Percentiles rank a stretch among this genome's conserved stretches.
Conservation (phyloP, 2,797 vertebrate species). For the Amniataba percoides region DNA sequence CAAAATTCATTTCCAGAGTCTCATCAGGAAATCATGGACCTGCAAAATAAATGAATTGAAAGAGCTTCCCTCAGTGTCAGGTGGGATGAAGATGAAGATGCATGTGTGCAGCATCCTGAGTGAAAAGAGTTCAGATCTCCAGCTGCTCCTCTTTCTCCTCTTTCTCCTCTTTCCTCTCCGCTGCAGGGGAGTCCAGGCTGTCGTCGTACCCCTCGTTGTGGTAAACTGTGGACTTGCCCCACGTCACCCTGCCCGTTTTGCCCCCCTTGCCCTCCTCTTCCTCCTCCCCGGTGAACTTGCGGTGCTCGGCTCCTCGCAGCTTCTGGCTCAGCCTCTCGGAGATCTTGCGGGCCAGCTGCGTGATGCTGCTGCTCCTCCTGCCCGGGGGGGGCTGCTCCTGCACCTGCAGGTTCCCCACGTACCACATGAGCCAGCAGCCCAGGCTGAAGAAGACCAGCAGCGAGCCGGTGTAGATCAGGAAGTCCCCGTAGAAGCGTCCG, state of each 20-base stretch:
- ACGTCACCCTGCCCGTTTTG: slow-evolving; percentile 74
- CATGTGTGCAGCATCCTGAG: too few relatives aligned
- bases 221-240: slow-evolving; percentile 73
- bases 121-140: not conserved
- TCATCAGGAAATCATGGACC: not conserved
- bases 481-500: slow-evolving; percentile 85
- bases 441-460: slow-evolving; percentile 84
- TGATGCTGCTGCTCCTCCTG: slow-evolving; percentile 54
- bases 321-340: slow-evolving; percentile 73
- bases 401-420: slow-evolving; percentile 83
- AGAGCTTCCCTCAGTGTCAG: not conserved
- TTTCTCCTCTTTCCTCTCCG: not conserved
- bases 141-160: not conserved
- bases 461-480: slow-evolving; percentile 85
- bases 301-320: slow-evolving; percentile 12
- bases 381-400: slow-evolving; percentile 30
- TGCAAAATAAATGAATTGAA: not conserved
- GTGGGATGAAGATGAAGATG: too few relatives aligned
- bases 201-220: slow-evolving; percentile 73
- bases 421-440: slow-evolving; percentile 86
- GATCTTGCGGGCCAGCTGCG: slow-evolving; percentile 74
- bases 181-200: slow-evolving; percentile 23
- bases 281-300: not conserved
- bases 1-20: not conserved
- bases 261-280: not conserved